phyloP scores from a whole-genome alignment of 2,888 invertebrate species.

The Torymus tubicola region DNA sequence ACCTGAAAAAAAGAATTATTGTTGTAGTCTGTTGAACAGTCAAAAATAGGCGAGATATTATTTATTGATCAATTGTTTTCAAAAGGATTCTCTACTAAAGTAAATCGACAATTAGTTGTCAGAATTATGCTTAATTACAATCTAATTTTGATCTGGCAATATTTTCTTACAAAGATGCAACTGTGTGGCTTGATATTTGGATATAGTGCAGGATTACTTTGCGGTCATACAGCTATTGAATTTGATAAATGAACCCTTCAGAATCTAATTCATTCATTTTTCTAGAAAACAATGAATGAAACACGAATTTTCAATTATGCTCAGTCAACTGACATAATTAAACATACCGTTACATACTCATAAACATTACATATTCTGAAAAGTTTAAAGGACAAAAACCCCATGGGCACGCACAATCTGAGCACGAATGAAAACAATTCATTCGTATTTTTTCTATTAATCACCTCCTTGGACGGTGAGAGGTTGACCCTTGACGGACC shows the following conservation, averaged over 20 bases:
- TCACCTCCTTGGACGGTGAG: slow-evolving; percentile 72
- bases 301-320: no score
- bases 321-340: no score
- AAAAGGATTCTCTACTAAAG: slow-evolving; percentile 52
- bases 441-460: slow-evolving; percentile 10
- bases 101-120: slow-evolving; percentile 49
- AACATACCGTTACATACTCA: no score
- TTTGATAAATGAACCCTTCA: no score
- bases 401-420: background rate
- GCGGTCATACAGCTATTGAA: no score
- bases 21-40: no score
- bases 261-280: no score
- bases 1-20: slow-evolving; percentile 63
- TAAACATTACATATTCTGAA: no score
- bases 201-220: slow-evolving; percentile 53
- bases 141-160: slow-evolving; percentile 63
- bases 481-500: slow-evolving; percentile 70
- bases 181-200: slow-evolving; percentile 62
- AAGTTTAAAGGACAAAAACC: no score
- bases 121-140: slow-evolving; percentile 64
- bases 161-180: slow-evolving; percentile 64
- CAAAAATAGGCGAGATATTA: no score
- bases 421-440: slow-evolving; percentile 11
- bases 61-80: no score
- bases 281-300: no score